Conservation (phyloP, 2,888 invertebrate genomes). For the Tetramorium bicarinatum region DNA sequence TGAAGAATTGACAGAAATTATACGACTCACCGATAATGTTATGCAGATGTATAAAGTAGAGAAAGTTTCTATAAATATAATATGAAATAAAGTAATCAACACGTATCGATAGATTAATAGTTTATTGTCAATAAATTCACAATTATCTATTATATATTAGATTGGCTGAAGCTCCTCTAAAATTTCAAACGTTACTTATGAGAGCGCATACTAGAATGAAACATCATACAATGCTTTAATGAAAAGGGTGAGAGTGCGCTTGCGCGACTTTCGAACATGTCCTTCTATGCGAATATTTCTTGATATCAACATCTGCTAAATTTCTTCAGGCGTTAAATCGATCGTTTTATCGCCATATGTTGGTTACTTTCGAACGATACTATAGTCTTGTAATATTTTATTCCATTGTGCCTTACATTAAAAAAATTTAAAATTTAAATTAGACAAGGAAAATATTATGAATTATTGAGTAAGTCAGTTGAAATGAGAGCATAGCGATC, state of each 20-base stretch:
- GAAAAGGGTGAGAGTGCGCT: not conserved
- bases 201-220: not conserved
- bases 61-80: not conserved
- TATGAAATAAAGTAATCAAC: not conserved
- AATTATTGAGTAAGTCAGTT: not conserved
- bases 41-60: not conserved
- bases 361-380: not conserved
- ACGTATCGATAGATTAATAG: not conserved
- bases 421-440: not conserved
- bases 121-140: not conserved
- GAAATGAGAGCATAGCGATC: not conserved
- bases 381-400: not conserved
- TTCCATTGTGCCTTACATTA: not conserved
- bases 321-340: not conserved
- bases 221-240: not conserved
- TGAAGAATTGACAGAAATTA: too few relatives aligned
- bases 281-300: not conserved
- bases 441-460: not conserved
- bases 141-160: not conserved
- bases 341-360: not conserved
- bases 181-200: not conserved
- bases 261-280: not conserved
- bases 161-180: not conserved
- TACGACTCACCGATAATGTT: too few relatives aligned
- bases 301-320: not conserved